Evolutionary conservation across 1,140 invertebrate species (phyloP).

Genomic region (Tribolium castaneum): DNA sequence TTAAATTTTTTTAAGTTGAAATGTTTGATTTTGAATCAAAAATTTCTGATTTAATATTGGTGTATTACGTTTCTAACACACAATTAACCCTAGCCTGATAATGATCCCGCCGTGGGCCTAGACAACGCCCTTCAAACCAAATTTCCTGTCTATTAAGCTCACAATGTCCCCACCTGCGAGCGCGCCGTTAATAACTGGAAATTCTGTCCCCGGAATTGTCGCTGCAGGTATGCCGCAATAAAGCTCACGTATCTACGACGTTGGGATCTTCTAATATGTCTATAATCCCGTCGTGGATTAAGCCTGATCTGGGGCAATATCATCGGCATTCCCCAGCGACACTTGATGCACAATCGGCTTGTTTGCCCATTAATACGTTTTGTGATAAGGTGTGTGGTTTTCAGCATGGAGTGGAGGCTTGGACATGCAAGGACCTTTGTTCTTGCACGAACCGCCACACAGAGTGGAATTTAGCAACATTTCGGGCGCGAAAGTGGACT

Average conservation of each 20-base stretch:
- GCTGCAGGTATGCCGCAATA: conserved; percentile 40
- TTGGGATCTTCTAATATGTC: conserved; percentile 29
- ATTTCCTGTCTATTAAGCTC: conserved; percentile 42
- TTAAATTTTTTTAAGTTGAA: too few species aligned
- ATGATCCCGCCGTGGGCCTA: not conserved
- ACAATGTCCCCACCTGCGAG: conserved; percentile 27
- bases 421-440: conserved; percentile 82
- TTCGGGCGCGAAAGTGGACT: conserved; percentile 82
- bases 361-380: not conserved
- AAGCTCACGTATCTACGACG: conserved; percentile 13
- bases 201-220: conserved; percentile 37
- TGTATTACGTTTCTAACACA: not conserved
- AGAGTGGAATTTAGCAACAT: conserved; percentile 89
- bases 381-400: conserved; percentile 9
- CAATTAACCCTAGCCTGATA: not conserved
- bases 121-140: not conserved
- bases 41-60: too few species aligned
- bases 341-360: not conserved
- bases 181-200: conserved; percentile 35
- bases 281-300: conserved; percentile 19
- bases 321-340: not conserved
- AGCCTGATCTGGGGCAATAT: conserved; percentile 26
- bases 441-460: conserved; percentile 82
- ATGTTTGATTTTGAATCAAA: too few species aligned
- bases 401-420: conserved; percentile 57